A percentile compares a stretch with the other conserved stretches of the same genome.
Conservation (phyloP, 2,888 invertebrate genomes). For the Griposia aprilina region DNA sequence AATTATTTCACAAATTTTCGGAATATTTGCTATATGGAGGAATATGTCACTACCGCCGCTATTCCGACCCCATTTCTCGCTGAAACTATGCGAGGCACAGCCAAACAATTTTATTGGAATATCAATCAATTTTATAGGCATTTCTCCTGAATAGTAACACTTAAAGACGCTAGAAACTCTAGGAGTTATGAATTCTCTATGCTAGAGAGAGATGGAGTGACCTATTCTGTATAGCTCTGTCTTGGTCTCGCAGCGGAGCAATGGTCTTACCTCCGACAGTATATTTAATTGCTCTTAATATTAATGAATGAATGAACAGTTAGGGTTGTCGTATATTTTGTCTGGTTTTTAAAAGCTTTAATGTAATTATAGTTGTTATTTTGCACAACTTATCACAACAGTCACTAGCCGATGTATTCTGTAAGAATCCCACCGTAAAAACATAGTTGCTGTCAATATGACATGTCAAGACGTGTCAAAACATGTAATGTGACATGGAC, state of each 20-base stretch:
- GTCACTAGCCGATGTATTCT: no score
- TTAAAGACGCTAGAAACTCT: conserved; percentile 44
- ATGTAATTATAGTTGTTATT: neutral
- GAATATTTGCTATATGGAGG: conserved; percentile 30
- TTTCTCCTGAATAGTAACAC: conserved; percentile 53
- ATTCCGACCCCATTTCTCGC: conserved; percentile 48
- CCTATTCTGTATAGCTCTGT: conserved; percentile 14
- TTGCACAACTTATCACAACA: neutral
- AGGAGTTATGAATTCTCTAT: conserved; percentile 41
- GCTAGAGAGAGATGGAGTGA: conserved; percentile 43
- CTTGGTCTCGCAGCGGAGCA: conserved; percentile 21
- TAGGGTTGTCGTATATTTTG: conserved; percentile 24
- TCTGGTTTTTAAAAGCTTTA: neutral
- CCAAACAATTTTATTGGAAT: conserved; percentile 66
- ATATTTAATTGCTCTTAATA: conserved; percentile 62
- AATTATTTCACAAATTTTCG: conserved; percentile 44
- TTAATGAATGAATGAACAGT: conserved; percentile 46
- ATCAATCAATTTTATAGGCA: conserved; percentile 68
- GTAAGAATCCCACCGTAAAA: no score
- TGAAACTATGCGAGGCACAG: conserved; percentile 57
- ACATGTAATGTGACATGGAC: no score
- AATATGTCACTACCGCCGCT: conserved; percentile 32
- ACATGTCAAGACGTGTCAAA: no score
- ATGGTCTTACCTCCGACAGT: conserved; percentile 40
- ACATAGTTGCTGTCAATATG: no score